Conservation (phyloP, 2,888 invertebrate species). For the Idaea biselata region DNA sequence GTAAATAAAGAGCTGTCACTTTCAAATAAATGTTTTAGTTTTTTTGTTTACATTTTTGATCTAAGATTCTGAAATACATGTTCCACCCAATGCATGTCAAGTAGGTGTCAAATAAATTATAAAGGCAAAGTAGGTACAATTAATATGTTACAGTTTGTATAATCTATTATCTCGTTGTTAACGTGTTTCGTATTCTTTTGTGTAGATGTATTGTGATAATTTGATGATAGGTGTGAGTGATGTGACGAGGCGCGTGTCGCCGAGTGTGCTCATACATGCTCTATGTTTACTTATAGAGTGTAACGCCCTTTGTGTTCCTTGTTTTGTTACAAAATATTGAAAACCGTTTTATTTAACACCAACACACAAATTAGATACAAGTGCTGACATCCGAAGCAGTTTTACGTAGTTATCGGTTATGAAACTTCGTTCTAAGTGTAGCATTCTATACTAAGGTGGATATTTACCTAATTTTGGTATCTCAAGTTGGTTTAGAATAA, state of each 20-base stretch:
- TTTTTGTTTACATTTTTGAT: too few species aligned
- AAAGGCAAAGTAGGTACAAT: slow-evolving; percentile 31
- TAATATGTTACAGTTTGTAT: slow-evolving; percentile 34
- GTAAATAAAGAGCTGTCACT: too few species aligned
- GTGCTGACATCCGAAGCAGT: slow-evolving; percentile 58
- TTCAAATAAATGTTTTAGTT: too few species aligned
- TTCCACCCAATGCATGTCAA: background rate
- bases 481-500: too few species aligned
- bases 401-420: slow-evolving; percentile 48
- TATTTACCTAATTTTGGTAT: background rate
- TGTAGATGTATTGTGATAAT: slow-evolving; percentile 60
- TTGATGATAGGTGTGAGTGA: slow-evolving; percentile 56
- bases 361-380: slow-evolving; percentile 73
- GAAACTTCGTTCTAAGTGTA: slow-evolving; percentile 31
- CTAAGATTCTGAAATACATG: too few species aligned
- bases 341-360: slow-evolving; percentile 79
- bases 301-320: slow-evolving; percentile 78
- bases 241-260: slow-evolving; percentile 42
- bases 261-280: slow-evolving; percentile 42
- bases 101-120: background rate
- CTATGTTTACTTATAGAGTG: slow-evolving; percentile 69
- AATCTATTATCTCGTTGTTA: slow-evolving; percentile 36
- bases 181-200: slow-evolving; percentile 41
- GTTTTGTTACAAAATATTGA: slow-evolving; percentile 81
- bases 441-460: background rate